A percentile compares a stretch with the other conserved stretches of the same genome.
phyloP scores from a whole-genome alignment of 1,140 invertebrate species.

The Lucilia cuprina region DNA sequence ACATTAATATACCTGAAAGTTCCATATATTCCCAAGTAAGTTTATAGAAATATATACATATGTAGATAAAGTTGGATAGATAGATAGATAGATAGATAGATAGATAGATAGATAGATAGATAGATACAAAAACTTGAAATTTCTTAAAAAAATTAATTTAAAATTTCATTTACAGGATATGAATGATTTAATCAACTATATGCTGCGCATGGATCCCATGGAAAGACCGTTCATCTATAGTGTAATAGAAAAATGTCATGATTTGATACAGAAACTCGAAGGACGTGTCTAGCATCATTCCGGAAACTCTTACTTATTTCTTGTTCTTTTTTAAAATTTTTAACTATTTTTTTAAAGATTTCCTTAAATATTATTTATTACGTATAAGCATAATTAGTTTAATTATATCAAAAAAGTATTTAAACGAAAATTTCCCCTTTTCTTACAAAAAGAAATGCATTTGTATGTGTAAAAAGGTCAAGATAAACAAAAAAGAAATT shows the following conservation, averaged over 20 bases:
- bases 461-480: not conserved
- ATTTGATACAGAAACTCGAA: conserved; percentile 67
- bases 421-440: not conserved
- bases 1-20: conserved; percentile 76
- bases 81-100: no score
- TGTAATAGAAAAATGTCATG: conserved; percentile 70
- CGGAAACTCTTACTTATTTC: not conserved
- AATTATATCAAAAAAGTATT: conserved; percentile 21
- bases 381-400: conserved; percentile 18
- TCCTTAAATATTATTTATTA: conserved; percentile 7
- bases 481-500: not conserved
- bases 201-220: conserved; percentile 78
- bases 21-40: conserved; percentile 71
- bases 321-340: conserved; percentile 18
- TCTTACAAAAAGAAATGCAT: not conserved
- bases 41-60: not conserved
- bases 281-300: conserved; percentile 61
- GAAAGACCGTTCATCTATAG: conserved; percentile 78
- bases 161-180: conserved; percentile 67
- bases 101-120: no score
- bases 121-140: no score
- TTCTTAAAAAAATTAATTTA: no score
- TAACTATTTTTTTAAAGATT: not conserved
- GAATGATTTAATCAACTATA: conserved; percentile 73
- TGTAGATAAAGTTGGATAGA: no score